Evolutionary conservation across 2,797 vertebrate species (phyloP).

Genomic region (Anabas testudineus): DNA sequence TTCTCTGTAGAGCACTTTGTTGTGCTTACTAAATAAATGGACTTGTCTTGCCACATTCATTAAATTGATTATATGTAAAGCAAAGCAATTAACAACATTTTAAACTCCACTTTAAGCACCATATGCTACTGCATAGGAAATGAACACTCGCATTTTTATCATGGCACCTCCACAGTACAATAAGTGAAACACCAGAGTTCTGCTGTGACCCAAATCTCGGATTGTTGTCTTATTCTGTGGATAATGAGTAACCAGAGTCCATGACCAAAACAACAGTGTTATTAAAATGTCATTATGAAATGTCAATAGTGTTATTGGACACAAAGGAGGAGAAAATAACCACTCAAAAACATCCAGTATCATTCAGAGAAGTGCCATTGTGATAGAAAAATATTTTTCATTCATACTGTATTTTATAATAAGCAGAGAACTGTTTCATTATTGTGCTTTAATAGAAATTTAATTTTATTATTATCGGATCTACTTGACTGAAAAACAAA

Average conservation of each 20-base stretch:
- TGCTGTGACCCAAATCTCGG: slow-evolving; percentile 3
- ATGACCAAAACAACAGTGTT: slow-evolving; percentile 20
- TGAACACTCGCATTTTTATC: no score
- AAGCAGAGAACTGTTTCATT: neutral
- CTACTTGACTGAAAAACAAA: no score
- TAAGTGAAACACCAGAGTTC: neutral
- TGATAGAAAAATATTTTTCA: neutral
- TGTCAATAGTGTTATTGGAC: slow-evolving; percentile 24
- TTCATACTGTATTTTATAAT: neutral
- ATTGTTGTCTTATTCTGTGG: slow-evolving; percentile 12
- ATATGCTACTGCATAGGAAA: no score
- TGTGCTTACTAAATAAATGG: neutral
- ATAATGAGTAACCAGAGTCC: neutral
- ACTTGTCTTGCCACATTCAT: neutral
- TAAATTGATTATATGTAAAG: neutral
- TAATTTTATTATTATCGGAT: no score
- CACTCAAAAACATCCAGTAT: neutral
- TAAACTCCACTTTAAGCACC: neutral
- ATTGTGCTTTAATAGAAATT: no score
- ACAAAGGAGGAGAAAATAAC: slow-evolving; percentile 5
- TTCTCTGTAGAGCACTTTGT: neutral
- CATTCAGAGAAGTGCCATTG: neutral
- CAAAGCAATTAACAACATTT: neutral
- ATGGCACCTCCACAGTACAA: neutral
- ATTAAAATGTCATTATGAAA: slow-evolving; percentile 24